Conservation (phyloP, 2,113 vertebrate genomes). For the Pseudorectes ferrugineus region DNA sequence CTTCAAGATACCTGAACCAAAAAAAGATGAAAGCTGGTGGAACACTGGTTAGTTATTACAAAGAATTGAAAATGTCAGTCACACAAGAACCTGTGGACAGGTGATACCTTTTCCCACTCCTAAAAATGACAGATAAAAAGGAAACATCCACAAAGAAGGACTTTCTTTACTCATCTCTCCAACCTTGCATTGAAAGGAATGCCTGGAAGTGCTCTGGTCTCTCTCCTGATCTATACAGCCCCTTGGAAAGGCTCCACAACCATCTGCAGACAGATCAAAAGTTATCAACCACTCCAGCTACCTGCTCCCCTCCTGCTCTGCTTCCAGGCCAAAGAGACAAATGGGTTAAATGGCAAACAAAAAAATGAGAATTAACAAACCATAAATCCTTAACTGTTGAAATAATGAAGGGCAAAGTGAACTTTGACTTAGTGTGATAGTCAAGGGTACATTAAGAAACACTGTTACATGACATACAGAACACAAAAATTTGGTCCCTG, state of each 20-base stretch:
- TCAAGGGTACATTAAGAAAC: background rate
- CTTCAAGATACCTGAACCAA: background rate
- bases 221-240: background rate
- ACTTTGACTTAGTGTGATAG: background rate
- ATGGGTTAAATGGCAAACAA: background rate
- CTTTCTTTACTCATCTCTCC: background rate
- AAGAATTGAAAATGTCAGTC: background rate
- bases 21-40: background rate
- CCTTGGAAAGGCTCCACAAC: background rate
- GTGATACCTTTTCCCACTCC: background rate
- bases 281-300: background rate
- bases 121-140: background rate
- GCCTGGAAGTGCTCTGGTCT: background rate
- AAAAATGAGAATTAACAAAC: background rate
- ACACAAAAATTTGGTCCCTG: background rate
- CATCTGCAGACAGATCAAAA: background rate
- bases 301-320: background rate
- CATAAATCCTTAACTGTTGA: background rate
- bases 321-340: background rate
- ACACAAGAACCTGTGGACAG: background rate
- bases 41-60: background rate
- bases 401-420: background rate
- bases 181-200: background rate
- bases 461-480: fast-evolving
- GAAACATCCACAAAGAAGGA: background rate